A percentile compares a stretch with the other conserved stretches of the same genome.
Conservation (phyloP, 2,797 vertebrate genomes). For the Girardinus metallicus region DNA sequence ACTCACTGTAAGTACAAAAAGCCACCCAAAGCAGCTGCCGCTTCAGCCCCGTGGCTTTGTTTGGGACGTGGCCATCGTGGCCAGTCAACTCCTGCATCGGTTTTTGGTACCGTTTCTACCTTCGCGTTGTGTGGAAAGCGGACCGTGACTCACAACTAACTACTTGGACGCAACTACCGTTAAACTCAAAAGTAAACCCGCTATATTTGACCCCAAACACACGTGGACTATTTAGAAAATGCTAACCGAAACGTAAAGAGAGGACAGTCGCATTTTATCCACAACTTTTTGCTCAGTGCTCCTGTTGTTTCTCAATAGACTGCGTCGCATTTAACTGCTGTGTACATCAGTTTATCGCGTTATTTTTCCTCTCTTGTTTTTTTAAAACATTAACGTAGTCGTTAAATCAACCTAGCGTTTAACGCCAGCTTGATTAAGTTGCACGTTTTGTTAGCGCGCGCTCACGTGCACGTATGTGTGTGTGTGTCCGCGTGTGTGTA, state of each 20-base stretch:
- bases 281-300: conserved; percentile 3
- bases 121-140: not conserved
- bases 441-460: not conserved
- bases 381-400: not conserved
- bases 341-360: not conserved
- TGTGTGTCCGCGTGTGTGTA: not conserved
- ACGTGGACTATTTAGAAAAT: not conserved
- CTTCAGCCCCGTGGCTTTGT: not conserved
- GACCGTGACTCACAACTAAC: conserved; percentile 3
- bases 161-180: not conserved
- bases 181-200: not conserved
- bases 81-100: conserved; percentile 4
- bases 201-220: not conserved
- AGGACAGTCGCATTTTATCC: not conserved
- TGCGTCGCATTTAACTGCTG: not conserved
- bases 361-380: too few species aligned
- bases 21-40: not conserved
- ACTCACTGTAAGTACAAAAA: conserved; percentile 82
- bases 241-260: not conserved
- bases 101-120: not conserved
- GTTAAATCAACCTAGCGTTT: not conserved
- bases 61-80: not conserved
- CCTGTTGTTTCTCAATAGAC: conserved; percentile 27
- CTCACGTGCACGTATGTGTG: not conserved
- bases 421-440: not conserved